phyloP scores from a whole-genome alignment of 2,888 invertebrate species.

The Hyles lineata region DNA sequence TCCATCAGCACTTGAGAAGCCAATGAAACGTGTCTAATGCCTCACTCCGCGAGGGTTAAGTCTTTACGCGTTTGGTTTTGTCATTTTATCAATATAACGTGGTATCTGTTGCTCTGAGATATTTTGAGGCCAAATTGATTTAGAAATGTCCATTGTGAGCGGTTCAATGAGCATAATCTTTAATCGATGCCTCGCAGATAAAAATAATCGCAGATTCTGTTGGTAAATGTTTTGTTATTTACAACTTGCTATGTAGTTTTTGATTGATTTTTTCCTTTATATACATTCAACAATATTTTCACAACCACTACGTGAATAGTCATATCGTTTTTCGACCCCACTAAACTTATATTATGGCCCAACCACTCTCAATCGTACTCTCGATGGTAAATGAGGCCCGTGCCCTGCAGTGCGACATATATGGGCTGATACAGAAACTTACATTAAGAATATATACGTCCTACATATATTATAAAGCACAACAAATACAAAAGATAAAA shows the following conservation, averaged over 20 bases:
- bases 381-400: no score
- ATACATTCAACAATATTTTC: no score
- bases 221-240: background rate
- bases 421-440: no score
- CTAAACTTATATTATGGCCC: no score
- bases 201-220: constrained; percentile 26
- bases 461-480: no score
- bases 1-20: constrained; percentile 79
- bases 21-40: constrained; percentile 80
- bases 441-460: no score
- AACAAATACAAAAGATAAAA: background rate
- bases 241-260: background rate
- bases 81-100: constrained; percentile 69
- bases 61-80: constrained; percentile 76
- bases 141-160: constrained; percentile 43
- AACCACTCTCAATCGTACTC: no score
- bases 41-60: constrained; percentile 74
- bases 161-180: constrained; percentile 40
- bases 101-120: constrained; percentile 52
- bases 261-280: no score
- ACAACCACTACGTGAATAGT: no score
- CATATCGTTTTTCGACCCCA: no score
- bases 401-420: no score
- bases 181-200: constrained; percentile 26
- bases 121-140: constrained; percentile 47